Evolutionary conservation across 2,888 invertebrate species (phyloP), one percentile per base, ranked within the genome.

Genomic region (Cyclophora albipunctata): DNA sequence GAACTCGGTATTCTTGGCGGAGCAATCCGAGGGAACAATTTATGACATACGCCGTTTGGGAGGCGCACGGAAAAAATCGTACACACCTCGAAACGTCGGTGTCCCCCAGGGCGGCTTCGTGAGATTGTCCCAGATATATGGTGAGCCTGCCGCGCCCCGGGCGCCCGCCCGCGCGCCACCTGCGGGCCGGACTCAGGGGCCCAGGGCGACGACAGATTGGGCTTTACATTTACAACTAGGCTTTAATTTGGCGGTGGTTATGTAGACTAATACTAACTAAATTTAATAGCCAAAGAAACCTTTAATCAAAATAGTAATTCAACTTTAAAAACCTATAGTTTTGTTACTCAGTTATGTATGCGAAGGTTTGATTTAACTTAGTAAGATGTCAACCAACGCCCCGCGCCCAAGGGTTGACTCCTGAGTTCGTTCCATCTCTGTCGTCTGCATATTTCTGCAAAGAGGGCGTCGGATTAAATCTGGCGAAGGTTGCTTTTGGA

Each of bases 1-100:
- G 4, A 37, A 37, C 37, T 37, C 5, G 4, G 37, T 37, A 37
- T 37, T 47, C n/a, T 42, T 53, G 50, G 58, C 63, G 49, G 44
- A 51, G 46, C 45, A 34, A 45, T 49, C 43, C 34, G 48, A 48
- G 58, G 55, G 60, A 48, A 52, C 57, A 68, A 72, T 72, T 69
- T 69, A 72, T 68, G 61, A 58, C 60, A 67, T 67, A 59, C 59
- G 59, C 64, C 64, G 57, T 71, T 67, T 63, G 59, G 60, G 62
- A 65, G 66, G 65, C 58, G 60, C 55, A 58, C 54, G 64, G 60
- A 62, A 64, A 65, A 67, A 64, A 67, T 64, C 60, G 62, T 68
- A 58, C 60, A 60, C 60, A 62, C 62, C 63, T 59, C 53, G 57
- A 52, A 47, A 49, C 52, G 55, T 47, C 46, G 49, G 43, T 54